A percentile compares a stretch with the other conserved stretches of the same genome.
These are phyloP conservation scores for Pagrus major DNA, from an alignment of 2,113 vertebrate species.

Conservation along the genomic window DNA sequence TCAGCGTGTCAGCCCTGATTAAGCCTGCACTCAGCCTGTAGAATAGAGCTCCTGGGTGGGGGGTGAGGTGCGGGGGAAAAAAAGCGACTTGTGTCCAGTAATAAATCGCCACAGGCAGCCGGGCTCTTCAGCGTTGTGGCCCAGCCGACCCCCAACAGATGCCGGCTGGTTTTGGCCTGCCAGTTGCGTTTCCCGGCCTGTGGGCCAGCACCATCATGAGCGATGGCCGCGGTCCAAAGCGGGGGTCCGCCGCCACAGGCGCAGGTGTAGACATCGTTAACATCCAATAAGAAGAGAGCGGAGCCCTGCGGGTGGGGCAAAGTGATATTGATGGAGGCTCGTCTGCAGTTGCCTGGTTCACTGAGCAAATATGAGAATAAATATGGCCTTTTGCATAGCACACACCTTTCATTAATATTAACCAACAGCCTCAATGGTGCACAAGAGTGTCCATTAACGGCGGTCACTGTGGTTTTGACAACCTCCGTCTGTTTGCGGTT, in stretches of 20 bases:
- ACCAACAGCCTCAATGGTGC: constrained; percentile 55
- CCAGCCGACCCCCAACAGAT: constrained; percentile 76
- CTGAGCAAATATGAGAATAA: constrained; percentile 80
- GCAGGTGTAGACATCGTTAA: constrained; percentile 80
- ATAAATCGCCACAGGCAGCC: constrained; percentile 79
- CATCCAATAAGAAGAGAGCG: constrained; percentile 72
- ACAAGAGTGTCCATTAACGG: constrained; percentile 60
- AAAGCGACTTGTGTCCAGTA: constrained; percentile 71
- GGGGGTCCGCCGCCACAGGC: constrained; percentile 61
- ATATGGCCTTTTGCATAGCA: constrained; percentile 77
- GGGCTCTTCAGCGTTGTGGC: constrained; percentile 60
- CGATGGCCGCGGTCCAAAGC: constrained; percentile 71
- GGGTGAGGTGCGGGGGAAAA: constrained; percentile 39
- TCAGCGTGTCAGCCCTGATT: constrained; percentile 76
- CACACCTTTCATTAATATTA: constrained; percentile 77
- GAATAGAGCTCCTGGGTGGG: constrained; percentile 65
- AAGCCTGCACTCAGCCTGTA: constrained; percentile 70
- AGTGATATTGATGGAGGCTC: constrained; percentile 84
- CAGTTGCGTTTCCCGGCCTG: constrained; percentile 59
- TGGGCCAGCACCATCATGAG: constrained; percentile 75
- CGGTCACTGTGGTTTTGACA: constrained; percentile 65
- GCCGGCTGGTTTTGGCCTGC: constrained; percentile 70
- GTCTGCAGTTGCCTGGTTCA: constrained; percentile 73
- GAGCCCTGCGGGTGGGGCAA: constrained; percentile 61
- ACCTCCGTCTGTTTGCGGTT: constrained; percentile 70